A percentile compares a stretch with the other conserved stretches of the same genome.
These are phyloP conservation scores for Elaphurus davidianus DNA, from an alignment of 2,113 vertebrate species.

Conservation along the genomic window DNA sequence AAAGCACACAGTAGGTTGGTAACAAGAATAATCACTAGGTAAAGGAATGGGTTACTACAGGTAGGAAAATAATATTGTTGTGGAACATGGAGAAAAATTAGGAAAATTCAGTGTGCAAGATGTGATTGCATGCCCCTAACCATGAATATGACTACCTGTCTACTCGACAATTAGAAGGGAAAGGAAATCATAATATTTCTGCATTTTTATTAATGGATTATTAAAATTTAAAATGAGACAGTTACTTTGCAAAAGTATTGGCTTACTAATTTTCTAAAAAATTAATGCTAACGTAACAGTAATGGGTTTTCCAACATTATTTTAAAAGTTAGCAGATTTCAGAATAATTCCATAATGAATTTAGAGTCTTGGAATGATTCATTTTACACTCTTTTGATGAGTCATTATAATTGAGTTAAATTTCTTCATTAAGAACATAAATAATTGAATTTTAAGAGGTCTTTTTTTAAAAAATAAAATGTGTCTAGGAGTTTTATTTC, in stretches of 20 bases:
- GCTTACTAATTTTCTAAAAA: background rate
- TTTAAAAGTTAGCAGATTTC: background rate
- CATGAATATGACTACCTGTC: no score
- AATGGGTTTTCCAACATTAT: background rate
- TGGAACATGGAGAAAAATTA: background rate
- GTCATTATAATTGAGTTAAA: background rate
- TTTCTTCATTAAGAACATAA: background rate
- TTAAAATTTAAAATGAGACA: background rate
- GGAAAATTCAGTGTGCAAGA: background rate
- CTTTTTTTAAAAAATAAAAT: background rate
- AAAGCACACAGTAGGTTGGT: fast-evolving
- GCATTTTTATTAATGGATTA: background rate
- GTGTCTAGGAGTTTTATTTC: background rate
- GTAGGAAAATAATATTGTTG: background rate
- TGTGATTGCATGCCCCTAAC: fast-evolving
- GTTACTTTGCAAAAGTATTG: background rate
- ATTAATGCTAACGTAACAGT: background rate
- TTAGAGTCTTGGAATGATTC: background rate
- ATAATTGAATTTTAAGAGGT: background rate
- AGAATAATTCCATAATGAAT: background rate
- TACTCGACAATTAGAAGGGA: background rate
- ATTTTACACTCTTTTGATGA: background rate
- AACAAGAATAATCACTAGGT: background rate
- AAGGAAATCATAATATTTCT: background rate
- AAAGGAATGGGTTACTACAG: background rate